These are phyloP conservation scores for Noctuana brunneofusca DNA, from an alignment of 2,888 invertebrate genomes.

Conservation along the genomic window DNA sequence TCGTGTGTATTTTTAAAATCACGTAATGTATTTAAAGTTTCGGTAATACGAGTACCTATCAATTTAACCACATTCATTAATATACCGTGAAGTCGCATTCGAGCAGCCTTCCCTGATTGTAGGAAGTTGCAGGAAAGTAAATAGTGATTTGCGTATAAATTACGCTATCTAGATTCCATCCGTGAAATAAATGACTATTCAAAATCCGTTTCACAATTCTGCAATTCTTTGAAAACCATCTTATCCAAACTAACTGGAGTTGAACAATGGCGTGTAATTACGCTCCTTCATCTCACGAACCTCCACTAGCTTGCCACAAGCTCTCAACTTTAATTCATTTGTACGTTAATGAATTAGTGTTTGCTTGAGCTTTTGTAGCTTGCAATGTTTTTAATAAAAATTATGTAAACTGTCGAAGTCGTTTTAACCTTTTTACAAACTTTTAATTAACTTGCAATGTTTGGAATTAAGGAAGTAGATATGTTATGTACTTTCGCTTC, in stretches of 20 bases:
- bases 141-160: not conserved
- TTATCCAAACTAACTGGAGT: constrained; percentile 4
- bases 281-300: constrained; percentile 24
- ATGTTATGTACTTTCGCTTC: no score
- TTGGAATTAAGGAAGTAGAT: no score
- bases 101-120: no score
- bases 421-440: not conserved
- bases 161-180: not conserved
- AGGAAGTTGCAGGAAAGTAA: no score
- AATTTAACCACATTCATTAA: no score
- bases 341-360: constrained; percentile 16
- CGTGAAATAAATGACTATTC: not conserved
- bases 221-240: constrained; percentile 1
- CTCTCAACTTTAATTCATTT: constrained; percentile 21
- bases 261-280: constrained; percentile 22
- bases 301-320: constrained; percentile 11
- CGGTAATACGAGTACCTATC: no score
- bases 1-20: no score
- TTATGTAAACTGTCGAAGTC: not conserved
- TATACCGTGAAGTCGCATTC: no score
- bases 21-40: no score
- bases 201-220: not conserved
- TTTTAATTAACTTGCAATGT: no score
- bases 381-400: not conserved
- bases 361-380: constrained; percentile 1